Evolutionary conservation across 2,113 vertebrate genomes (phyloP).

Genomic region (Callorhinus ursinus): DNA sequence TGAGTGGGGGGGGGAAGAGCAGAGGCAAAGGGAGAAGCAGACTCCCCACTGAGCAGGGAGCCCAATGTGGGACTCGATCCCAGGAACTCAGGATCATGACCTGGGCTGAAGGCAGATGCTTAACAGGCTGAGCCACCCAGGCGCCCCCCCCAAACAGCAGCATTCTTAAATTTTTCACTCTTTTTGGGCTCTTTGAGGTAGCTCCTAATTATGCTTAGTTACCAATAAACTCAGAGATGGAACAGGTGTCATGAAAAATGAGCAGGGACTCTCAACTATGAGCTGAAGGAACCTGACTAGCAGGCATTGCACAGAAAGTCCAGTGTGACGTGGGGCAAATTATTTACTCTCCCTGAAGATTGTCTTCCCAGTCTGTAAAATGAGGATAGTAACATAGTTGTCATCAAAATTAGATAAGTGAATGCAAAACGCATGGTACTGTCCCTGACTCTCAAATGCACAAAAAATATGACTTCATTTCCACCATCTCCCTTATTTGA

Average conservation of each 20-base stretch:
- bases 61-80: too few relatives aligned
- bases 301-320: neutral
- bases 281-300: neutral
- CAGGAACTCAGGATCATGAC: too few relatives aligned
- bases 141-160: neutral
- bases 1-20: too few relatives aligned
- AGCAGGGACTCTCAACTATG: neutral
- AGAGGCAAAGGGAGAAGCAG: too few relatives aligned
- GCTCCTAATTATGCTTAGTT: conserved; percentile 8
- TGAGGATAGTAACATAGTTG: neutral
- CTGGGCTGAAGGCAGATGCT: too few relatives aligned
- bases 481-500: neutral
- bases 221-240: neutral
- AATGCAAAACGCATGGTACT: neutral
- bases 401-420: neutral
- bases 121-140: too few relatives aligned
- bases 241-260: neutral
- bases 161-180: neutral
- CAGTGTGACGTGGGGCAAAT: neutral
- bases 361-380: neutral
- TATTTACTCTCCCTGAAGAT: neutral
- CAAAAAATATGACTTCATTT: neutral
- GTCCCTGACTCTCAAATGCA: neutral
- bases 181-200: neutral
- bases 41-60: too few relatives aligned